Conservation (phyloP, 2,113 vertebrate genomes). For the Egretta garzetta region DNA sequence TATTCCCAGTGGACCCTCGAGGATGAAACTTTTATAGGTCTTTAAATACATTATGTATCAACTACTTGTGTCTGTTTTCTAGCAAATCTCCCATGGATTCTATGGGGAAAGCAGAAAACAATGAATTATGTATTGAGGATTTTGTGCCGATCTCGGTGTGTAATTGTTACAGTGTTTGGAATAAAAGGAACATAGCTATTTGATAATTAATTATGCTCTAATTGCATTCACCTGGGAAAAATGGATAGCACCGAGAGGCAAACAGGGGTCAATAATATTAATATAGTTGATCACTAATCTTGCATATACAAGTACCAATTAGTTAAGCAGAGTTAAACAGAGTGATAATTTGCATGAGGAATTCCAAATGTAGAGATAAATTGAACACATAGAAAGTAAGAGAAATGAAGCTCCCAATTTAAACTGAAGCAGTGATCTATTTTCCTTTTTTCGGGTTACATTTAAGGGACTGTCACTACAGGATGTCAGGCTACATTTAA, state of each 20-base stretch:
- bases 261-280: conserved; percentile 46
- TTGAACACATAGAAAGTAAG: background rate
- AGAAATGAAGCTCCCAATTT: background rate
- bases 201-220: conserved; percentile 41
- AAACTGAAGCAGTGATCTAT: background rate
- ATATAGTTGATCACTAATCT: conserved; percentile 22
- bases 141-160: background rate
- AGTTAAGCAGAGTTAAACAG: conserved; percentile 39
- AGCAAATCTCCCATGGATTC: background rate
- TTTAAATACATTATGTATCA: conserved; percentile 45
- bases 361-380: background rate
- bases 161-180: background rate
- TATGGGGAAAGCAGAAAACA: background rate
- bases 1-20: background rate
- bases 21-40: conserved; percentile 34
- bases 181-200: conserved; percentile 16
- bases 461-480: background rate
- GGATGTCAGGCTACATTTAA: background rate
- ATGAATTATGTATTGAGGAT: background rate
- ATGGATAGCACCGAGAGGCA: background rate
- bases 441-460: background rate
- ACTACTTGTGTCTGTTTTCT: background rate
- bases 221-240: conserved; percentile 44
- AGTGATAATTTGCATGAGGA: conserved; percentile 7
- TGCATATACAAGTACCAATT: conserved; percentile 40